These are phyloP conservation scores for Canis aureus DNA, from an alignment of 2,113 vertebrate species.

Conservation along the genomic window DNA sequence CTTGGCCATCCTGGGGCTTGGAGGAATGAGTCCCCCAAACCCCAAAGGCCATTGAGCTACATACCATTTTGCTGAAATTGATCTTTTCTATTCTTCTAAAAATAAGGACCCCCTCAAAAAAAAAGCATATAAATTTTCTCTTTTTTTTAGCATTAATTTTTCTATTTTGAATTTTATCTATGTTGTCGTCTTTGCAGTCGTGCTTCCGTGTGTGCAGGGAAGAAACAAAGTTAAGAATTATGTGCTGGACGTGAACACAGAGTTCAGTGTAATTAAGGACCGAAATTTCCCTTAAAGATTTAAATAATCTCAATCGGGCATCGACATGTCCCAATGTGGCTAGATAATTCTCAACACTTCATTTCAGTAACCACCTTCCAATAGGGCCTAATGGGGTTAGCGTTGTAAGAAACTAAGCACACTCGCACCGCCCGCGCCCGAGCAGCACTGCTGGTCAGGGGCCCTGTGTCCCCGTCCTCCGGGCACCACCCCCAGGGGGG, in stretches of 20 bases:
- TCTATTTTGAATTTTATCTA: not conserved
- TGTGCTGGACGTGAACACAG: not conserved
- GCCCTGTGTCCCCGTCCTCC: not conserved
- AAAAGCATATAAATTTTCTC: not conserved
- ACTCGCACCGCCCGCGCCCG: accelerated
- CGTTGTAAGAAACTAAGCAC: accelerated
- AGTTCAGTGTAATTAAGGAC: not conserved
- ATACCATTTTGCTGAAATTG: not conserved
- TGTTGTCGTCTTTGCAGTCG: not conserved
- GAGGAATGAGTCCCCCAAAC: accelerated
- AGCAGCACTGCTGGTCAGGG: not conserved
- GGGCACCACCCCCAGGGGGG: accelerated
- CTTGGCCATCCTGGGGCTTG: accelerated
- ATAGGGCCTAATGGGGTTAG: not conserved
- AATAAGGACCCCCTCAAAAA: not conserved
- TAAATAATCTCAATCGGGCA: conserved; percentile 35
- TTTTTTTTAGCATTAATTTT: no score
- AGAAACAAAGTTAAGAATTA: not conserved
- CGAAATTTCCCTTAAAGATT: conserved; percentile 55
- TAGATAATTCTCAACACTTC: conserved; percentile 18
- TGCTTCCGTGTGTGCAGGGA: not conserved
- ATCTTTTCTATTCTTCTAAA: not conserved
- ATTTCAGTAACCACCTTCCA: conserved; percentile 23
- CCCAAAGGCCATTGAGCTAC: not conserved
- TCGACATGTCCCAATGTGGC: not conserved